A percentile compares a stretch with the other conserved stretches of the same genome.
Evolutionary conservation across 2,888 invertebrate genomes (phyloP).

Genomic region (Drosophila demipolita): DNA sequence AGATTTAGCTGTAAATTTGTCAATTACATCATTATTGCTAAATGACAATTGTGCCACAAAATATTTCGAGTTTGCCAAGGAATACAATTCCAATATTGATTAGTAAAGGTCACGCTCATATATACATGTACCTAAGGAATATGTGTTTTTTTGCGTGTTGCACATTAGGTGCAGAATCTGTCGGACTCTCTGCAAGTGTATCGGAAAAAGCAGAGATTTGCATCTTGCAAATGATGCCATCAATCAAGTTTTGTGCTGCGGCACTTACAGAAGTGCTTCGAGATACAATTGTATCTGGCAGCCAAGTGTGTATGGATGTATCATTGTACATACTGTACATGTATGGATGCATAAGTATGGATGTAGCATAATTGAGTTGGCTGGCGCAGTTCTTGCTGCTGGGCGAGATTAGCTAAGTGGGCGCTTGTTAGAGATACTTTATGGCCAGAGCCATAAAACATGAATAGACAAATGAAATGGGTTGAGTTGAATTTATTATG

Average conservation of each 20-base stretch:
- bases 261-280: conserved; percentile 40
- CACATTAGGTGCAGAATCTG: background rate
- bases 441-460: conserved; percentile 20
- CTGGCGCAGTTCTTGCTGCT: conserved; percentile 18
- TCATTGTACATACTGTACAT: background rate
- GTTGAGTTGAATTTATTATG: conserved; percentile 53
- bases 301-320: background rate
- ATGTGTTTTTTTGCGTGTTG: background rate
- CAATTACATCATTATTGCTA: background rate
- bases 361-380: conserved; percentile 31
- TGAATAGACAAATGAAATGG: conserved; percentile 44
- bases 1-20: background rate
- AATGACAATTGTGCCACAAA: background rate
- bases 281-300: conserved; percentile 34
- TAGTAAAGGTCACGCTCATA: too few relatives aligned
- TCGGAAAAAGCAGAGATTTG: conserved; percentile 15
- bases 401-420: conserved; percentile 51
- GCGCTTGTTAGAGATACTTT: conserved; percentile 51
- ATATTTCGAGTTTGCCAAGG: background rate
- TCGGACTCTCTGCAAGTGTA: background rate
- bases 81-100: background rate
- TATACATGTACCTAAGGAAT: background rate
- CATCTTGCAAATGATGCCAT: conserved; percentile 55
- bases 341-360: background rate
- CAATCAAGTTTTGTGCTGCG: conserved; percentile 56